phyloP scores from a whole-genome alignment of 2,888 invertebrate species.

The Cactoblastis cactorum region DNA sequence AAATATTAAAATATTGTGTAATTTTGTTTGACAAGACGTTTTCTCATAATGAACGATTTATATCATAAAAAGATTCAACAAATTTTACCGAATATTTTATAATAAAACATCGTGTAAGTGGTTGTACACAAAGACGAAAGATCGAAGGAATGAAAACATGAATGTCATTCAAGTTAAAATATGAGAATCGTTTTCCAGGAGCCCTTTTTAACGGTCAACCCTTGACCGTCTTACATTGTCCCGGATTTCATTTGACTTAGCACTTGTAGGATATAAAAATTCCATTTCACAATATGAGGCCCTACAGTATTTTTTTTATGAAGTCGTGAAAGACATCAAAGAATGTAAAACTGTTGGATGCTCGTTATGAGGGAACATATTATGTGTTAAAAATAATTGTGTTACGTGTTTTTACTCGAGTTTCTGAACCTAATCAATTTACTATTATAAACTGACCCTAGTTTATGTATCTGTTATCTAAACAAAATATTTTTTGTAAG shows the following conservation, averaged over 20 bases:
- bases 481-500: too few relatives aligned
- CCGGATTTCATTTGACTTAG: slow-evolving; percentile 20
- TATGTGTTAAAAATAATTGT: background rate
- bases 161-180: slow-evolving; percentile 5
- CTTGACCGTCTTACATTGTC: slow-evolving; percentile 18
- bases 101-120: background rate
- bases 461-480: too few relatives aligned
- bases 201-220: slow-evolving; percentile 5
- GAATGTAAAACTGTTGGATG: slow-evolving; percentile 21
- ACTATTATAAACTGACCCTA: too few relatives aligned
- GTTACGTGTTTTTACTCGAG: background rate
- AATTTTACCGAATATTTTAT: background rate
- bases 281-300: slow-evolving; percentile 26
- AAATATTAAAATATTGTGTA: too few relatives aligned
- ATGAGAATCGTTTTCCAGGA: slow-evolving; percentile 7
- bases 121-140: background rate
- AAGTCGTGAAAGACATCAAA: slow-evolving; percentile 21
- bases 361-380: slow-evolving; percentile 9
- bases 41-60: too few relatives aligned
- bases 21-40: too few relatives aligned
- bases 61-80: too few relatives aligned
- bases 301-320: slow-evolving; percentile 23
- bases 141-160: slow-evolving; percentile 3
- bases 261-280: slow-evolving; percentile 20
- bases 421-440: too few relatives aligned